These are phyloP conservation scores for Alethe castanea DNA, from an alignment of 2,113 vertebrate species.

Conservation along the genomic window DNA sequence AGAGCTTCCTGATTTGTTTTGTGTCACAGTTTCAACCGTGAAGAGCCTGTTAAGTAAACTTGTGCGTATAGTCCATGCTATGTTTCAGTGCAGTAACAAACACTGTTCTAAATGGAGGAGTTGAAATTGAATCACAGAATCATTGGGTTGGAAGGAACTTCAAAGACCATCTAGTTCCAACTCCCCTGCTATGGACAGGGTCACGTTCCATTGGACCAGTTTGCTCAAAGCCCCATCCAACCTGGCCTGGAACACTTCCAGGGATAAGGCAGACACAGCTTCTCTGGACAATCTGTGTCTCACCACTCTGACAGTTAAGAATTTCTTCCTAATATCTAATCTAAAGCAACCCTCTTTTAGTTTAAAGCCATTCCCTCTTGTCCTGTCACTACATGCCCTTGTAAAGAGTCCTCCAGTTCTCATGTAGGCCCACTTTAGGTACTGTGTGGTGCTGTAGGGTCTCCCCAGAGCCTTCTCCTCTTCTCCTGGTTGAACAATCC, in stretches of 20 bases:
- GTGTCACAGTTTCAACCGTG: background rate
- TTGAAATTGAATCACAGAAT: background rate
- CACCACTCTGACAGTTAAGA: background rate
- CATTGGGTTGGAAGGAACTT: background rate
- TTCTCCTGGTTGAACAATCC: background rate
- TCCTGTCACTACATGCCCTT: background rate
- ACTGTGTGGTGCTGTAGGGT: background rate
- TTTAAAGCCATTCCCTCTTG: background rate
- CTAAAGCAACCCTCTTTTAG: background rate
- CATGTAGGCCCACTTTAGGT: background rate
- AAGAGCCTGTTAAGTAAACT: background rate
- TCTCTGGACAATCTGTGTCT: background rate
- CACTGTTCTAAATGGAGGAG: background rate
- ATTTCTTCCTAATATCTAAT: background rate
- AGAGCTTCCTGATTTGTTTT: background rate
- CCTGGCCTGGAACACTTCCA: background rate
- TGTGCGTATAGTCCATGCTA: accelerated
- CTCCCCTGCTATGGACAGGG: background rate
- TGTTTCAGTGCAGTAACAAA: background rate
- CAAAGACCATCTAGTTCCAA: background rate
- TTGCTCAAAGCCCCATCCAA: background rate
- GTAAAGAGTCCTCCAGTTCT: background rate
- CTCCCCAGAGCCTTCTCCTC: background rate
- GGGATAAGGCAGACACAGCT: background rate
- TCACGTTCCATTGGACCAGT: background rate